Conservation (phyloP, 2,113 vertebrate genomes). For the Cyanoliseus patagonus region DNA sequence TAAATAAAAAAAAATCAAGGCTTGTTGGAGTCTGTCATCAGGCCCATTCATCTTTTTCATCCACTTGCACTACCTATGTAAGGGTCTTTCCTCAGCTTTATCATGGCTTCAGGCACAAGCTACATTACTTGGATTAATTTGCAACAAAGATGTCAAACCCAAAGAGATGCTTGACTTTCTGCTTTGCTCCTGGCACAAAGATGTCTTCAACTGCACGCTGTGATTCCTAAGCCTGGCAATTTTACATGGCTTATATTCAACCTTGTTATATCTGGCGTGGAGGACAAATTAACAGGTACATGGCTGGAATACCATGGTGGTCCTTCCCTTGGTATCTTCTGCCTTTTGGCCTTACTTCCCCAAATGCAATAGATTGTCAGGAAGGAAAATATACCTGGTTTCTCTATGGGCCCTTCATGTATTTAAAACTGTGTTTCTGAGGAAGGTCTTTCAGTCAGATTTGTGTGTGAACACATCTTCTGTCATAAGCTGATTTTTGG, state of each 20-base stretch:
- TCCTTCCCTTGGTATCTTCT: neutral
- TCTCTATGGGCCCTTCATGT: neutral
- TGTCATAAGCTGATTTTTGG: neutral
- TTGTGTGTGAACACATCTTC: neutral
- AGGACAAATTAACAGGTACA: neutral
- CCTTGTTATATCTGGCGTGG: neutral
- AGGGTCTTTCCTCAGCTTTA: neutral
- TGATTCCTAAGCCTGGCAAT: neutral
- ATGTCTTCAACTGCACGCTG: neutral
- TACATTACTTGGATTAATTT: neutral
- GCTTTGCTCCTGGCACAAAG: neutral
- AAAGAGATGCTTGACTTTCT: neutral
- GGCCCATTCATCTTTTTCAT: neutral
- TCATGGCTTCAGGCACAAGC: neutral
- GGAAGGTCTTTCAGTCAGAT: neutral
- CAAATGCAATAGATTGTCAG: neutral
- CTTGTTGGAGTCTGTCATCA: neutral
- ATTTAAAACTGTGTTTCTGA: neutral
- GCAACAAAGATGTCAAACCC: neutral
- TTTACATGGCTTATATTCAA: neutral
- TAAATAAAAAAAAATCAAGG: neutral
- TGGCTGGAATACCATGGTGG: neutral
- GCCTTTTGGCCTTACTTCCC: neutral
- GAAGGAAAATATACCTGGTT: neutral
- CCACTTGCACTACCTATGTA: neutral